Base-by-base conservation (phyloP, 2,888 invertebrate genomes). In the Drepanosiphum platanoidis region DNA sequence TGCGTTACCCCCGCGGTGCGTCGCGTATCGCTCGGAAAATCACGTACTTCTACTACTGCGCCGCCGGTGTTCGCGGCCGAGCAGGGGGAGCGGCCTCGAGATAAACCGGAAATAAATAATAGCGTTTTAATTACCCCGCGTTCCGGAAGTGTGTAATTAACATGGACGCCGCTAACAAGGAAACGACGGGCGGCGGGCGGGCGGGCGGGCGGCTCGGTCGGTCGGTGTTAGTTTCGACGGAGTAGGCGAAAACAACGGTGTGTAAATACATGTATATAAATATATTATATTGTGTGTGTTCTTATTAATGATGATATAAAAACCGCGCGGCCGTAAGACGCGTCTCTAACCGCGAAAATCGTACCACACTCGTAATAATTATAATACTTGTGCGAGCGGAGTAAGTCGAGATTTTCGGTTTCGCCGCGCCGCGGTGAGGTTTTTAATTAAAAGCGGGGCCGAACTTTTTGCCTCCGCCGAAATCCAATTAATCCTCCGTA, bases 371-470 rank as follows among this genome's bases (percentile, higher is more conserved):
- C 52, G n/a, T 75, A 52, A 74, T 74, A 52, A 74, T 52, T 46
- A 58, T 22, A 18, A 61, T 22, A 61, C 27, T 61, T 61, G 61
- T 61, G 22, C 61, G 8, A n/a, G 9, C n/a, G 39, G 32, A 32
- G 79, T 71, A 70, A 81, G 81, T 58, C 58, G 70, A 82, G 71
- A 82, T 72, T 82, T 72, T 71, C 72, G 72, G 32, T 72, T 52
- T 27, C n/a, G n/a, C 79, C 32, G 22, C 22, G 1, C 22, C 79
- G 61, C 30, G 30, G 36, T 27, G 64, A 39, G 82, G 72, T 42
- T 82, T 82, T 82, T 82, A 82, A 82, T 82, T 82, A 82, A 82
- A 82, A 82, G 81, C 32, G 22, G 9, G 11, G 42, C 46, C 46
- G 2, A 68, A 79, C 66, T 66, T 79, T 79, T 15, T 9, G 64